Evolutionary conservation across 1,140 invertebrate species (phyloP), one percentile per base, ranked within the genome.

Genomic region (Zaprionus taronus): DNA sequence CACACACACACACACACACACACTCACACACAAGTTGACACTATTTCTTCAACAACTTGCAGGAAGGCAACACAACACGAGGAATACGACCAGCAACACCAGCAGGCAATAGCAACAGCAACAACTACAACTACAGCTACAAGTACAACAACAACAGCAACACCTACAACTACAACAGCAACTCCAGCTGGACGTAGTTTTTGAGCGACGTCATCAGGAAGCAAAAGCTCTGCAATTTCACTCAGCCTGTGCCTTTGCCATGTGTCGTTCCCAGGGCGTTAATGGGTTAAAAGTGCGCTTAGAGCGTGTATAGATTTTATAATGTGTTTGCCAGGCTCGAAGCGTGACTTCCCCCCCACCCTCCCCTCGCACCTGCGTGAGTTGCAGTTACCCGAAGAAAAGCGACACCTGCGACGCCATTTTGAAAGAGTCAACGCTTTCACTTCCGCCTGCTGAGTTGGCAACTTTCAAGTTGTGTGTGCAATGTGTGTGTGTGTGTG

Each of bases 201-300:
- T 86, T 83, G 73, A 70, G 84, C 81, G 63, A 73, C 83, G 84
- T 87, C 83, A 87, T 80, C 84, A 81, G 81, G 71, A 89, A 87
- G 75, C 71, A 56, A 53, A 15, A 41, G 66, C 41, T 65, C 64
- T 28, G 73, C 44, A 51, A 66, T 38, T 79, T 47, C 41, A 14
- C 36, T 44, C n/a, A 17, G 41, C n/a, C 41, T 47, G 7, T 34
- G 31, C 9, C 9, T 34, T 34, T 34, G 2, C 6, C 41, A 2
- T n/a, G 41, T n/a, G 15, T 71, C 74, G 74, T 74, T 44, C 34
- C 26, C 34, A 34, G 80, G 78, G 83, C 83, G 83, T 87, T 87
- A 87, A 87, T 87, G 83, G 84, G 83, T 87, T 87, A 87, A 87
- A 89, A 87, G 83, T 87, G 83, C 83, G 83, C 83, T 89, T 78